These are phyloP conservation scores for Patagioenas fasciata DNA, from an alignment of 2,113 vertebrate species.

Conservation along the genomic window DNA sequence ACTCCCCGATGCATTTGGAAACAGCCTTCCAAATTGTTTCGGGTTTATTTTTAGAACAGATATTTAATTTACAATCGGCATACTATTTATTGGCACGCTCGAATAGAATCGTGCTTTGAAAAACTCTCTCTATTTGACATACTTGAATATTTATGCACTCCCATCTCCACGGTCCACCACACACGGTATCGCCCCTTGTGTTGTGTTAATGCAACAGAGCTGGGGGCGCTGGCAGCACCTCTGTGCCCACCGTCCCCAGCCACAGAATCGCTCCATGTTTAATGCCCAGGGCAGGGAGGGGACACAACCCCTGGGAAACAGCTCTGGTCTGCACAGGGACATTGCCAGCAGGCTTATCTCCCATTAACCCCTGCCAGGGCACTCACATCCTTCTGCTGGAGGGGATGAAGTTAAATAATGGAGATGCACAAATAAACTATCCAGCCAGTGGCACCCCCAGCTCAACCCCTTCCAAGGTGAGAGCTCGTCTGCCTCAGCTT, in stretches of 20 bases:
- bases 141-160: neutral
- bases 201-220: neutral
- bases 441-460: neutral
- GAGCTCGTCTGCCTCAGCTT: fast-evolving
- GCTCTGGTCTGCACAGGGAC: neutral
- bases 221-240: too few relatives aligned
- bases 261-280: too few relatives aligned
- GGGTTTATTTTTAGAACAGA: conserved; percentile 7
- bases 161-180: neutral
- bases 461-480: fast-evolving
- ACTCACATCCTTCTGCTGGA: fast-evolving
- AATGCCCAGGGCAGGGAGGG: too few relatives aligned
- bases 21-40: conserved; percentile 8
- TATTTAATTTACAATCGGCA: neutral
- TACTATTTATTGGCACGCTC: neutral
- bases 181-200: fast-evolving
- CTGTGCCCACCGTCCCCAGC: too few relatives aligned
- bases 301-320: neutral
- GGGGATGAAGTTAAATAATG: fast-evolving
- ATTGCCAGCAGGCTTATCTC: fast-evolving
- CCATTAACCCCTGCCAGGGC: fast-evolving
- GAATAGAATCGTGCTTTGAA: neutral
- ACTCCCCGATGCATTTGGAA: neutral
- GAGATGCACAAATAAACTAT: neutral
- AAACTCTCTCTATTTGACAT: neutral